Conservation (phyloP, 2,113 vertebrate genomes). For the Calidris pygmaea region DNA sequence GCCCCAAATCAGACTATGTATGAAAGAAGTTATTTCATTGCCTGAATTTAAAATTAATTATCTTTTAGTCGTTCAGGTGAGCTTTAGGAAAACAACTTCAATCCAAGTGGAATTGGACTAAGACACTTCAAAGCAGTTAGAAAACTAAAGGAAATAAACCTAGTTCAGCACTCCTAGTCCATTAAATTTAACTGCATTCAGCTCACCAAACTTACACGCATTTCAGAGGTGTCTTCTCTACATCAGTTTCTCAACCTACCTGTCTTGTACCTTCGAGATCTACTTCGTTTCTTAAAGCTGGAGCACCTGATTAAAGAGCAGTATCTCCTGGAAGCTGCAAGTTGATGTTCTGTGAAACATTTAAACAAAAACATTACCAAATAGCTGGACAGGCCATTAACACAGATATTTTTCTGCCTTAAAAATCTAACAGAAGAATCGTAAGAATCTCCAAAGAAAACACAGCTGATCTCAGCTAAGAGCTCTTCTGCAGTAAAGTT, state of each 20-base stretch:
- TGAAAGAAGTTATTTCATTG: background rate
- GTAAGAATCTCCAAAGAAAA: background rate
- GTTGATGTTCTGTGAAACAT: conserved; percentile 69
- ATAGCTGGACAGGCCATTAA: background rate
- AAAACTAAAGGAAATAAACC: background rate
- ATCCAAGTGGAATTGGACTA: background rate
- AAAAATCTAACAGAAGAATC: background rate
- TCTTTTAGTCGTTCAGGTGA: background rate
- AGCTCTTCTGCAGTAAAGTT: background rate
- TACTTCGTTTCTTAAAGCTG: conserved; percentile 76
- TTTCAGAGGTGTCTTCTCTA: background rate
- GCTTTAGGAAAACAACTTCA: background rate
- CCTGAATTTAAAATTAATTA: background rate
- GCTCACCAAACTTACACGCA: background rate
- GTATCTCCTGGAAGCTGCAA: conserved; percentile 50
- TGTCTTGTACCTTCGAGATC: conserved; percentile 66
- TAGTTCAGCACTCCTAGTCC: background rate
- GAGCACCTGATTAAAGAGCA: conserved; percentile 27
- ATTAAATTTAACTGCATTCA: background rate
- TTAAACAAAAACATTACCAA: background rate
- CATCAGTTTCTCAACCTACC: conserved; percentile 61
- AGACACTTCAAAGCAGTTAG: background rate
- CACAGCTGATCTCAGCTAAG: background rate
- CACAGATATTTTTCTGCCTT: background rate
- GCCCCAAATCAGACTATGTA: background rate